phyloP scores from a whole-genome alignment of 2,113 vertebrate species.

The Addax nasomaculatus region DNA sequence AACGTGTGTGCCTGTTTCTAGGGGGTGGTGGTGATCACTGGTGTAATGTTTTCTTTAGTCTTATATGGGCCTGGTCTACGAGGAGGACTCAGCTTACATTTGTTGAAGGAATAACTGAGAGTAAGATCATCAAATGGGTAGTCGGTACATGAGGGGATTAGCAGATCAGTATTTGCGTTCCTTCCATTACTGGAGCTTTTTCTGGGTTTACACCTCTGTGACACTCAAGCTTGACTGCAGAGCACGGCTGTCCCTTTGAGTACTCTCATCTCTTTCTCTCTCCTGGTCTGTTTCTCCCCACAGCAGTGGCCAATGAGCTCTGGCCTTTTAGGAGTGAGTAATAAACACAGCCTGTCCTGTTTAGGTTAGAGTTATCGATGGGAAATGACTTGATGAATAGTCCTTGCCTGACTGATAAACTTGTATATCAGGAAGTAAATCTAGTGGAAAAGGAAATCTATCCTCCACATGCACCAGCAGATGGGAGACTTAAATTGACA shows the following conservation, averaged over 20 bases:
- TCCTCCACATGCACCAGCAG: constrained; percentile 76
- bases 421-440: constrained; percentile 88
- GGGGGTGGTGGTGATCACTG: fast-evolving
- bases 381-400: constrained; percentile 80
- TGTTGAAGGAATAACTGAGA: constrained; percentile 1
- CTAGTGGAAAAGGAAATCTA: constrained; percentile 84
- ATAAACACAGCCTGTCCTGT: constrained; percentile 77
- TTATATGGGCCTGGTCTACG: background rate
- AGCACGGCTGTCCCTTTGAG: background rate
- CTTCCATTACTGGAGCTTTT: background rate
- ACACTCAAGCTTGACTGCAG: background rate
- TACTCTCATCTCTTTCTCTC: background rate
- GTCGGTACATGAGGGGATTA: constrained; percentile 29
- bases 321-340: constrained; percentile 64
- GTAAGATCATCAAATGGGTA: constrained; percentile 8
- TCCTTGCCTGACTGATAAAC: constrained; percentile 86
- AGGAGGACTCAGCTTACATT: background rate
- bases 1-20: background rate
- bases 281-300: background rate
- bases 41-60: background rate
- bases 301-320: constrained; percentile 49
- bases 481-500: constrained; percentile 60
- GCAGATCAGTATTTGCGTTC: constrained; percentile 41
- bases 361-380: constrained; percentile 81
- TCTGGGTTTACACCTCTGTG: background rate